phyloP scores from a whole-genome alignment of 2,888 invertebrate species.

The Ferrisia virgata region DNA sequence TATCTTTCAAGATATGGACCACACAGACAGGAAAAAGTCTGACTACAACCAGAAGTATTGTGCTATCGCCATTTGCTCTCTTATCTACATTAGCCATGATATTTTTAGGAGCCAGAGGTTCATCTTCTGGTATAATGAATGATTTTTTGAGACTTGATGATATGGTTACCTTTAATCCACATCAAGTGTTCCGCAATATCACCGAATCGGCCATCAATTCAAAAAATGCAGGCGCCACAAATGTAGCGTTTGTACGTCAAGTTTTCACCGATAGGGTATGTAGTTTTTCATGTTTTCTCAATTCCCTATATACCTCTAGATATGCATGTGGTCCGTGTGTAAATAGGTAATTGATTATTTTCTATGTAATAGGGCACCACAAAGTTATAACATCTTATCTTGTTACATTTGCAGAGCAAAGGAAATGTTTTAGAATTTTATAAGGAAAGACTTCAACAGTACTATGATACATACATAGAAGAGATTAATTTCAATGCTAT shows the following conservation, averaged over 20 bases:
- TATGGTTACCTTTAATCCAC: constrained; percentile 86
- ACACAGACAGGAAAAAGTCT: constrained; percentile 65
- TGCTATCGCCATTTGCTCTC: constrained; percentile 79
- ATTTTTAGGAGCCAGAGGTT: constrained; percentile 79
- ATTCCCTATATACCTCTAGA: not conserved
- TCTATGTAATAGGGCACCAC: too few relatives aligned
- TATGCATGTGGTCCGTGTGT: too few relatives aligned
- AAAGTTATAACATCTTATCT: too few relatives aligned
- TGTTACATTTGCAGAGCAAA: constrained; percentile 56
- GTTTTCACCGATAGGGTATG: constrained; percentile 72
- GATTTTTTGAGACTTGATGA: constrained; percentile 79
- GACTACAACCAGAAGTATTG: constrained; percentile 65
- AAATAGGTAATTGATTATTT: too few relatives aligned
- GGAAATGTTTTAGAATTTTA: constrained; percentile 81
- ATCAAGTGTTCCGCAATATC: constrained; percentile 79
- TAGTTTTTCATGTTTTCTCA: too few relatives aligned
- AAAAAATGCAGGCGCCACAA: constrained; percentile 68
- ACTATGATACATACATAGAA: constrained; percentile 82
- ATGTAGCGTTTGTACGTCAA: constrained; percentile 77
- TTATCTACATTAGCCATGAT: constrained; percentile 87
- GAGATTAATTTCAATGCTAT: constrained; percentile 79
- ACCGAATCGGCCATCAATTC: constrained; percentile 69
- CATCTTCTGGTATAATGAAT: constrained; percentile 87
- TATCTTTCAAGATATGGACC: constrained; percentile 80
- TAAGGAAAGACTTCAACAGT: constrained; percentile 80